Evolutionary conservation across 37 sponge, comb jelly and placozoan genomes (phyloP).

Genomic region (Petrosia ficiformis): DNA sequence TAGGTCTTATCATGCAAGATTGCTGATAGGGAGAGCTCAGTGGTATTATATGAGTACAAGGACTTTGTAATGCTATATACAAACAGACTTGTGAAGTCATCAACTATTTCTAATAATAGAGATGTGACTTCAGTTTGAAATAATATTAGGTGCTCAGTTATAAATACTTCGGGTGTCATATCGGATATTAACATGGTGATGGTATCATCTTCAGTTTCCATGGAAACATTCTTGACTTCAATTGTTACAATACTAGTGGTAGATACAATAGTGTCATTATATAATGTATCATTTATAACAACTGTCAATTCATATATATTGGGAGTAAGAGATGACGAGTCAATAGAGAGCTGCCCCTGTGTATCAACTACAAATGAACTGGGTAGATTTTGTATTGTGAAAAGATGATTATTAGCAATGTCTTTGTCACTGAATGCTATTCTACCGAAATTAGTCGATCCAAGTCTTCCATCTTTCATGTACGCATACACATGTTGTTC

Average conservation of each 20-base stretch:
- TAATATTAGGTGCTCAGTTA: neutral
- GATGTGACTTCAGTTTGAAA: conserved; percentile 5
- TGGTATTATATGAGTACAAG: neutral
- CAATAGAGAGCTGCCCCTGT: conserved; percentile 18
- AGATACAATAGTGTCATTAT: conserved; percentile 2
- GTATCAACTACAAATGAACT: neutral
- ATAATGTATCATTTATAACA: conserved; percentile 20
- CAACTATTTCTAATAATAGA: neutral
- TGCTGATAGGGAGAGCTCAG: neutral
- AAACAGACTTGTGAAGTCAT: neutral
- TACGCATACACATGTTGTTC: conserved; percentile 34
- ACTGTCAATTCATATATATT: conserved; percentile 33
- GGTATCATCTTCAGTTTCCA: conserved; percentile 3
- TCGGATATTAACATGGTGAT: conserved; percentile 26
- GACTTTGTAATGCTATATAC: conserved; percentile 24
- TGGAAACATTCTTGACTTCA: conserved; percentile 10
- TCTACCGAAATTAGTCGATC: conserved; percentile 21
- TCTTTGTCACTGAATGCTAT: conserved; percentile 60
- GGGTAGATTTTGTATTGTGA: neutral
- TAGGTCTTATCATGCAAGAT: conserved; percentile 1
- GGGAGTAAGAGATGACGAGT: conserved; percentile 1
- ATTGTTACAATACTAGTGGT: conserved; percentile 4
- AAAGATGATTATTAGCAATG: conserved; percentile 45
- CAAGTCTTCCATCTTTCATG: conserved; percentile 14
- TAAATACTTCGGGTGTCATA: conserved; percentile 15